Evolutionary conservation across 2,888 invertebrate genomes (phyloP).

Genomic region (Nomada ruficornis): DNA sequence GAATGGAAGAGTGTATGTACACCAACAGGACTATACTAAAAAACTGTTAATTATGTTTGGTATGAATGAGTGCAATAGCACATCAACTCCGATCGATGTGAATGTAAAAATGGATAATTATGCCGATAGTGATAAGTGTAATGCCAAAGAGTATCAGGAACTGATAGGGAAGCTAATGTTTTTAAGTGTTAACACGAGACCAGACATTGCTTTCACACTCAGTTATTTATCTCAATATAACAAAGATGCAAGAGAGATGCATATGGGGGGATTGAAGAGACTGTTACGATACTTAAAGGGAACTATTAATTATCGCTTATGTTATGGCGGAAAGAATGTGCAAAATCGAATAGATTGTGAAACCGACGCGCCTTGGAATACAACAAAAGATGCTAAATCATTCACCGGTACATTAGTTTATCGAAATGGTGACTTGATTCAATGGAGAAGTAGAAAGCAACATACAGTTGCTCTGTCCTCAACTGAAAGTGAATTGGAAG

Average conservation of each 20-base stretch:
- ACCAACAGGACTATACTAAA: conserved; percentile 16
- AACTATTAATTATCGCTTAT: conserved; percentile 1
- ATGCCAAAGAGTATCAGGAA: conserved; percentile 19
- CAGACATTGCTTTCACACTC: conserved; percentile 11
- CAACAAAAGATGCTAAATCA: conserved; percentile 27
- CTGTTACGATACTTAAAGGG: conserved; percentile 18
- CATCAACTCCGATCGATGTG: conserved; percentile 6
- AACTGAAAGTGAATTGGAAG: conserved; percentile 13
- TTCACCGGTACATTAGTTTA: conserved; percentile 31
- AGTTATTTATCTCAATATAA: conserved; percentile 32
- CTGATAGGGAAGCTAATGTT: conserved; percentile 28
- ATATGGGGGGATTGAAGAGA: conserved; percentile 25
- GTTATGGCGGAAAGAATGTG: too few species aligned
- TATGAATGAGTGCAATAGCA: conserved; percentile 20
- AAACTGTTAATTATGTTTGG: conserved; percentile 15
- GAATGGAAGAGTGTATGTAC: conserved; percentile 19
- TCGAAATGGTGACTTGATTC: conserved; percentile 26
- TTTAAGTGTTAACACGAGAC: conserved; percentile 16
- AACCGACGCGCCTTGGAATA: conserved; percentile 23
- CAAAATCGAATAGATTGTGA: conserved; percentile 13
- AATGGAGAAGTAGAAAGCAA: conserved; percentile 32
- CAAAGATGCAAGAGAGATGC: conserved; percentile 9
- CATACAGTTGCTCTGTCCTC: conserved; percentile 23
- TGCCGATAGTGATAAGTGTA: not conserved
- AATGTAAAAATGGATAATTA: conserved; percentile 23